Evolutionary conservation across 2,797 vertebrate genomes (phyloP), one percentile per base, ranked within the genome.

Genomic region (Allochrocebus solatus): DNA sequence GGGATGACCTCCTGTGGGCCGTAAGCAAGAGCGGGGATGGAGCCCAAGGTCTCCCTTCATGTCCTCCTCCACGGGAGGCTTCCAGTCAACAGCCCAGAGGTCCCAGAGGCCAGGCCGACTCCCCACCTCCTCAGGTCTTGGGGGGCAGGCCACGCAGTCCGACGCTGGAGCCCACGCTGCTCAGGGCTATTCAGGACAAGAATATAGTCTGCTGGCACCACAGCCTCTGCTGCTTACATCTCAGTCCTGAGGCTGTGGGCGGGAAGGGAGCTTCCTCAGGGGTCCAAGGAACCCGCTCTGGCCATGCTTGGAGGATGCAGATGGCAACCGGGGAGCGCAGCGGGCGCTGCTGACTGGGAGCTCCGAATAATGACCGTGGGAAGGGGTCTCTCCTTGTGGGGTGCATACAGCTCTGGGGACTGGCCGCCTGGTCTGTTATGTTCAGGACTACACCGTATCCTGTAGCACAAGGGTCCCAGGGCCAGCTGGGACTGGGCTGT

Each of bases 81-180:
- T 59, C 21, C 17, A 53, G 5, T 22, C 2, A 30, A 79, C 16
- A 30, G 59, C 78, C 10, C 30, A 13, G 30, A 26, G 0, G 24
- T 39, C n/a, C 55, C 3, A 5, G 30, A 79, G 50, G 13, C 70
- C 79, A 39, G 57, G 24, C 53, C 22, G 10, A 61, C 19, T n/a
- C 57, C 70, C 17, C 0, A 24, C 1, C 5, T 30, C 46, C 74
- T 5, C 0, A n/a, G 13, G n/a, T 39, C n/a, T 39, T 4, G 2
- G 1, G 17, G 2, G 48, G 30, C 5, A 39, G 61, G 21, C 8
- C 8, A 4, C 0, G 13, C 39, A 12, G 17, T 36, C 70, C 8
- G 74, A 74, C 21, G 26, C 28, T 24, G 1, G 7, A 50, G 19
- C 61, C 55, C 50, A 28, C 0, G 8, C n/a, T 85, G 64, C 79